Base-by-base conservation (phyloP, 2,113 vertebrate genomes). In the Mastomys natalensis region DNA sequence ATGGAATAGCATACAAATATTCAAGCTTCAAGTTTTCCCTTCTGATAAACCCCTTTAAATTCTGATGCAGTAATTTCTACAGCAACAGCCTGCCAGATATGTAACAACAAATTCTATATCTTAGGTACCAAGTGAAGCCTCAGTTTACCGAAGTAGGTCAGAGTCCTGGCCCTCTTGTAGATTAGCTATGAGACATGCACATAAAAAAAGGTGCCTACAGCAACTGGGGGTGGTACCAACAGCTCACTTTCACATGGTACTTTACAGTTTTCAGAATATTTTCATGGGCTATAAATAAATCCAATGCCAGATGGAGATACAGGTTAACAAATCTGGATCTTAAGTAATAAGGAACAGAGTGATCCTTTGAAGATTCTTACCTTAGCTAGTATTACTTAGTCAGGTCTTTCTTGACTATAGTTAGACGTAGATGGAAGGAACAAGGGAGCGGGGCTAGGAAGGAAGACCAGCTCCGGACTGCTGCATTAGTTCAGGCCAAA, bases 401-500 rank as follows among this genome's bases (percentile, higher is more conserved):
- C 60, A 74, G 17, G 45, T 2, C 26, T 51, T 37, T n/a, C 70
- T 81, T 55, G 48, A 37, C 3, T 62, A 45, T 24, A 0, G 29
- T 17, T 1, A 15, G 40, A n/a, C 51, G 26, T 8, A 48, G 43
- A 70, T 21, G 1, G 8, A 24, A 2, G 31, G 31, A 68, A 64
- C 90, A 78, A 51, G 34, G 43, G 19, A 6, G 26, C 1, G 21
- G 1, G 13, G 31, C 24, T 51, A 58, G 26, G 24, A 51, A 86
- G 58, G 10, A 62, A 43, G 74, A 64, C 78, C 66, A 16, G 66
- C 5, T 13, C 11, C 26, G 55, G 64, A 15, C 64, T 58, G 10
- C 8, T 5, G 22, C 1, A 3, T 16, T 0, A 10, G 22, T 34
- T 73, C 76, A 10, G 29, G 55, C 5, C 6, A 1, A 48, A 66